Conservation (phyloP, 2,113 vertebrate genomes). For the Microcebus ravelobensis region DNA sequence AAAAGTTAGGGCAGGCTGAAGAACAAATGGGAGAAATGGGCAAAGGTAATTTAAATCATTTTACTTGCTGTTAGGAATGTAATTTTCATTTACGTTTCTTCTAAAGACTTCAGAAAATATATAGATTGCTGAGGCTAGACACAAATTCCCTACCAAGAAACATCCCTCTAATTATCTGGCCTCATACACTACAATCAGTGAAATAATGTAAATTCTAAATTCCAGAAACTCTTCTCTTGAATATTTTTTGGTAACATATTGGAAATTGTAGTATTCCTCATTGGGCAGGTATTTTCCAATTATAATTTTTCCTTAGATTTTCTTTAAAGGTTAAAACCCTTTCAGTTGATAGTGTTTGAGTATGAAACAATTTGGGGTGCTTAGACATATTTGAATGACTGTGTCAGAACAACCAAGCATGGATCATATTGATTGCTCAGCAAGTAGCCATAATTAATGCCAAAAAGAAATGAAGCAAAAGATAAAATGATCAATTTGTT, state of each 20-base stretch:
- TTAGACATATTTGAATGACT: background rate
- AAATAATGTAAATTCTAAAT: background rate
- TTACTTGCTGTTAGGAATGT: background rate
- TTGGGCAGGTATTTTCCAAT: background rate
- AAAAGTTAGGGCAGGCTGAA: background rate
- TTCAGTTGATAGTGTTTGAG: background rate
- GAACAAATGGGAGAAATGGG: background rate
- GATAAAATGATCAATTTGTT: background rate
- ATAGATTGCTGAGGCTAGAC: background rate
- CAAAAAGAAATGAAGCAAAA: background rate
- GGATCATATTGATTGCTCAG: background rate
- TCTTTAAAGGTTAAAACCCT: background rate
- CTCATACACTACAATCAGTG: background rate
- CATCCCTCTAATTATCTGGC: background rate
- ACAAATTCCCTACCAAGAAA: background rate
- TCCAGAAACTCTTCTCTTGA: background rate
- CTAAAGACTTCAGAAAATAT: background rate
- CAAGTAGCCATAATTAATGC: background rate
- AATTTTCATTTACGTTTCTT: background rate
- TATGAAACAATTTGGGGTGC: background rate
- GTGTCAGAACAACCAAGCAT: background rate
- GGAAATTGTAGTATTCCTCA: background rate
- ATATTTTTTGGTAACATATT: background rate
- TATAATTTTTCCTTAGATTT: background rate
- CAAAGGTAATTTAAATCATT: background rate